These are phyloP conservation scores for Scrobipalpa atriplicella DNA, from an alignment of 2,888 invertebrate species.

Conservation along the genomic window DNA sequence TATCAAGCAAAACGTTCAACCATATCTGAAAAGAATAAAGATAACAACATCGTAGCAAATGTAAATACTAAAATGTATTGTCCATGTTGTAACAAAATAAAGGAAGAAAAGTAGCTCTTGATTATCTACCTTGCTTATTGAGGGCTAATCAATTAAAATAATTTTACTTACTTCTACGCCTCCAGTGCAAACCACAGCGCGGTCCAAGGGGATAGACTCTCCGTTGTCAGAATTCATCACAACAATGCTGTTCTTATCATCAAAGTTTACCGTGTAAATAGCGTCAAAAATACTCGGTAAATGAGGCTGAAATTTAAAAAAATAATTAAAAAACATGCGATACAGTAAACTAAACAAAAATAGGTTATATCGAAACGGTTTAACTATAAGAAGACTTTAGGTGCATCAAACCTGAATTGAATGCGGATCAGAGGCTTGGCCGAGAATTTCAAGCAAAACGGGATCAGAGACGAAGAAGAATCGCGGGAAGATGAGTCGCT, in stretches of 20 bases:
- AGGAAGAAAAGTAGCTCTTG: background rate
- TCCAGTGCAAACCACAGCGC: slow-evolving; percentile 87
- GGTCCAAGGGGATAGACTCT: slow-evolving; percentile 88
- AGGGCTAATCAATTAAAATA: too few species aligned
- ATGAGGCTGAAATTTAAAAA: slow-evolving; percentile 79
- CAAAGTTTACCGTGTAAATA: slow-evolving; percentile 89
- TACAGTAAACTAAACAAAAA: too few species aligned
- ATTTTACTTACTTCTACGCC: slow-evolving; percentile 88
- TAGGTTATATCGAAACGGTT: too few species aligned
- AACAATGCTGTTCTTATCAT: slow-evolving; percentile 89
- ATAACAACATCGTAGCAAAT: too few species aligned
- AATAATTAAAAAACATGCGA: too few species aligned
- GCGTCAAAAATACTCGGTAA: slow-evolving; percentile 94
- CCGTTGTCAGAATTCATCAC: slow-evolving; percentile 90
- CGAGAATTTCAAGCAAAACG: slow-evolving; percentile 92
- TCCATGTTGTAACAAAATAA: too few species aligned
- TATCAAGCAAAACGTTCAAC: slow-evolving; percentile 87
- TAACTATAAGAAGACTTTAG: too few species aligned
- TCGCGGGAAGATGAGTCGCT: slow-evolving; percentile 91
- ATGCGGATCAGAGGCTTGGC: slow-evolving; percentile 94
- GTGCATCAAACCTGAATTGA: slow-evolving; percentile 84
- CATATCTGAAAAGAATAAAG: slow-evolving; percentile 76
- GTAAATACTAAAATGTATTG: background rate
- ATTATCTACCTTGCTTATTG: background rate
- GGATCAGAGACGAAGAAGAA: slow-evolving; percentile 97